Evolutionary conservation across 1,140 invertebrate species (phyloP), one percentile per base, ranked within the genome.

Genomic region (Zaprionus capensis): DNA sequence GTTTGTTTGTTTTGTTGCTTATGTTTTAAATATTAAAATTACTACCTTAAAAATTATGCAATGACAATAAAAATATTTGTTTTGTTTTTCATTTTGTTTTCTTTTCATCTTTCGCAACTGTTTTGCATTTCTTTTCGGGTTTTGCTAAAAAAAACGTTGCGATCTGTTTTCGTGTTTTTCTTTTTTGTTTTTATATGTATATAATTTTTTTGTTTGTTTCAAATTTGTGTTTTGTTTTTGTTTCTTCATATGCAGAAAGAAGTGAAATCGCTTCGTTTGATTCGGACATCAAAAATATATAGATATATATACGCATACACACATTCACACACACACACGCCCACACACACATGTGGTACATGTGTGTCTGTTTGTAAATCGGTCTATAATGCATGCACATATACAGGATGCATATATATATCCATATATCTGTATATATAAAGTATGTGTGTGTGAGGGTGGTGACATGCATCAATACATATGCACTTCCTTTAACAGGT

Each of bases 1-100:
- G 34, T 51, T 67, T 71, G 26, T 76, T 80, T 86, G 67, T 80
- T 83, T 88, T 80, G 69, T 77, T 66, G 78, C 84, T 88, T 90
- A 90, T 53, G 71, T 69, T 72, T 80, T 88, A 88, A 53, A 85
- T 90, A 85, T 85, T 88, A 90, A 90, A 85, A 90, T 85, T 90
- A 82, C 81, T 90, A 85, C 81, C 85, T 90, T 90, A 90, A 85
- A 76, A 90, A 90, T 81, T 90, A 91, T 91, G 85, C 81, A 90
- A 90, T 90, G 85, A 90, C 85, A 90, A 90, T 90, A 90, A 90
- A 90, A 90, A 90, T 90, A 90, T 90, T 71, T 78, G 46, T 71
- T 46, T 58, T 74, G 26, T 73, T 73, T 72, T 64, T n/a, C 15
- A 15, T 75, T 67, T 71, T 73, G 66, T 71, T 77, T 38, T 38